Evolutionary conservation across 2,888 invertebrate species (phyloP).

Genomic region (Chrysolina americana): DNA sequence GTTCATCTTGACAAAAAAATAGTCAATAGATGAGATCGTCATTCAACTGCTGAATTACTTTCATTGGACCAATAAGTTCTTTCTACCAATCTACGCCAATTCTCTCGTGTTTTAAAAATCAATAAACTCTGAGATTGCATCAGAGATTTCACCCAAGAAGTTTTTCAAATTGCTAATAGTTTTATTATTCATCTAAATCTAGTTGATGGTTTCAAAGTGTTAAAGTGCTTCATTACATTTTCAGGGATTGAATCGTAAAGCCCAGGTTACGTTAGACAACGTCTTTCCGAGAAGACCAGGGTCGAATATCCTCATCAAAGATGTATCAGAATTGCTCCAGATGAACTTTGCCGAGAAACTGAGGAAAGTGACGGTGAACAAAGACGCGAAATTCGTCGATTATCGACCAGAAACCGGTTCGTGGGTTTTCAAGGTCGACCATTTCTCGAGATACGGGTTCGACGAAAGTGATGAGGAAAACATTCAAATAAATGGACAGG

Average conservation of each 20-base stretch:
- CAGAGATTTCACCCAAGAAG: too few relatives aligned
- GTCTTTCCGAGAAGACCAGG: constrained; percentile 95
- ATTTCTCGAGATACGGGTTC: constrained; percentile 93
- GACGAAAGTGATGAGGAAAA: constrained; percentile 89
- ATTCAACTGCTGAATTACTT: too few relatives aligned
- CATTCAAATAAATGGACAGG: constrained; percentile 43
- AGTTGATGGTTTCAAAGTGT: too few relatives aligned
- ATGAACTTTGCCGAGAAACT: constrained; percentile 91
- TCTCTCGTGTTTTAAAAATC: too few relatives aligned
- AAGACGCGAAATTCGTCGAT: constrained; percentile 93
- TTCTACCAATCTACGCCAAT: too few relatives aligned
- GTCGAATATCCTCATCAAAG: constrained; percentile 83
- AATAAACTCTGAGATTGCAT: too few relatives aligned
- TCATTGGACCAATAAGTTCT: too few relatives aligned
- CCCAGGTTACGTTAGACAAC: constrained; percentile 92
- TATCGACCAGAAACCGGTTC: constrained; percentile 96
- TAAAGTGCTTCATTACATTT: constrained; percentile 21
- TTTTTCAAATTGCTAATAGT: too few relatives aligned
- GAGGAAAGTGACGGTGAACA: constrained; percentile 86
- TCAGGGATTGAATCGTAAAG: constrained; percentile 87
- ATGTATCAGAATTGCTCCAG: constrained; percentile 80
- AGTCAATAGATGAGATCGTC: too few relatives aligned
- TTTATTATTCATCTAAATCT: too few relatives aligned
- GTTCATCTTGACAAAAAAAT: too few relatives aligned
- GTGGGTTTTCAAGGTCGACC: constrained; percentile 95